A percentile compares a stretch with the other conserved stretches of the same genome.
Conservation (phyloP, 1,140 invertebrate genomes). For the Neodiprion lecontei region DNA sequence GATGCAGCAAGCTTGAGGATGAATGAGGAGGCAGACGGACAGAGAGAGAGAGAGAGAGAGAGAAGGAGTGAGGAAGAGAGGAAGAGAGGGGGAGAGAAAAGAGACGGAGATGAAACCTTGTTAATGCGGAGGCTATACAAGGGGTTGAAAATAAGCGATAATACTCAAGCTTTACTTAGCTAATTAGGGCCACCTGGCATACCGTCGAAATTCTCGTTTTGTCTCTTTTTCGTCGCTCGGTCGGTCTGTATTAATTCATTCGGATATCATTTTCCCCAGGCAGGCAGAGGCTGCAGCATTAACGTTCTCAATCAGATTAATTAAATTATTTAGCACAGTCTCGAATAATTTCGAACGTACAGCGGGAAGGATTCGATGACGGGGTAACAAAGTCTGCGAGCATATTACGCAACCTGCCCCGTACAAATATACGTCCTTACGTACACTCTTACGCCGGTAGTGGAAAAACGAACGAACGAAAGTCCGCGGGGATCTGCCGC, state of each 20-base stretch:
- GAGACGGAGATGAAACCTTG: not conserved
- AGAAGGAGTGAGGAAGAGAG: conserved; percentile 6
- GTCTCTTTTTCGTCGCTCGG: conserved; percentile 22
- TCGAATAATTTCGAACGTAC: conserved; percentile 5
- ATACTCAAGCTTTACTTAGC: conserved; percentile 62
- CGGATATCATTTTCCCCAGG: conserved; percentile 55
- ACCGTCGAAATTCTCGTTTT: not conserved
- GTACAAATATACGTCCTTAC: no score
- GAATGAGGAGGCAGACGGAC: not conserved
- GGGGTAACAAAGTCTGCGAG: not conserved
- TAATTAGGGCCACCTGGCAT: conserved; percentile 49
- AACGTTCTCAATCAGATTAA: conserved; percentile 61
- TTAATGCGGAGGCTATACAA: conserved; percentile 25
- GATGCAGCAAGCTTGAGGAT: not conserved
- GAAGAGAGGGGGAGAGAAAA: conserved; percentile 7
- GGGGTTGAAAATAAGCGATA: conserved; percentile 60
- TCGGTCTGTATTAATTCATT: conserved; percentile 53
- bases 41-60: conserved; percentile 19
- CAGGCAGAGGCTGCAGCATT: conserved; percentile 35
- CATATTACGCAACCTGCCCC: no score
- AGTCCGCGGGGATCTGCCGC: conserved; percentile 9
- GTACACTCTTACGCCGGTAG: not conserved
- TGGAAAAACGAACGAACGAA: not conserved
- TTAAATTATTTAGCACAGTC: conserved; percentile 52
- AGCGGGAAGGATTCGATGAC: not conserved